These are phyloP conservation scores for Petrosia ficiformis DNA, from an alignment of 37 sponge, comb jelly and placozoan genomes.

Conservation along the genomic window DNA sequence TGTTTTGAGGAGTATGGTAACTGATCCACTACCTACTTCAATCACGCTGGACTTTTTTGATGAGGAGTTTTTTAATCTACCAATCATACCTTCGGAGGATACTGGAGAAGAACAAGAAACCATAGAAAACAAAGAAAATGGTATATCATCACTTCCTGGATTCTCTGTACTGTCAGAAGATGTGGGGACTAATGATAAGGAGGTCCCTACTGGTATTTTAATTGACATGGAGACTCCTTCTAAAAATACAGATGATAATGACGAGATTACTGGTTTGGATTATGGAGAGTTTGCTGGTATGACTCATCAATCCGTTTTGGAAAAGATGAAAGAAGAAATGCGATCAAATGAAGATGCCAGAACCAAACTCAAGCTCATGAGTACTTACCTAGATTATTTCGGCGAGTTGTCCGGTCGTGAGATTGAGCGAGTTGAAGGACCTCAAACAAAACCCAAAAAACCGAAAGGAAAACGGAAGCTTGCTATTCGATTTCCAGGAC, in stretches of 20 bases:
- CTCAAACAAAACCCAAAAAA: conserved; percentile 19
- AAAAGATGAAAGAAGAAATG: neutral
- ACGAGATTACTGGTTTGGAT: neutral
- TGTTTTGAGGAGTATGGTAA: neutral
- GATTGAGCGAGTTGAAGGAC: conserved; percentile 40
- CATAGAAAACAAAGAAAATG: neutral
- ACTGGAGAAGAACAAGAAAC: neutral
- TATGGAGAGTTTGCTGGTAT: neutral
- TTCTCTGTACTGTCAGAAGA: neutral
- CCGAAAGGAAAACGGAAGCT: neutral
- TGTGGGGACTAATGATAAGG: neutral
- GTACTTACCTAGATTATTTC: conserved; percentile 51
- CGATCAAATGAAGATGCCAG: neutral
- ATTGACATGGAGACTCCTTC: neutral
- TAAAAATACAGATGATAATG: neutral
- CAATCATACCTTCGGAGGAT: neutral
- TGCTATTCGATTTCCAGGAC: conserved; percentile 5
- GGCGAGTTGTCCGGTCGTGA: conserved; percentile 58
- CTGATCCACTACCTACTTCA: neutral
- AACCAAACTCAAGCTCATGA: conserved; percentile 11
- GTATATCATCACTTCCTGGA: neutral
- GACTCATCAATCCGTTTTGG: neutral
- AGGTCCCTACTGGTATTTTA: neutral
- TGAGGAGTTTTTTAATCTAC: neutral
- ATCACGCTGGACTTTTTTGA: conserved; percentile 3